Evolutionary conservation across 2,113 vertebrate species (phyloP), one percentile per base, ranked within the genome.

Genomic region (Parotia lawesii): DNA sequence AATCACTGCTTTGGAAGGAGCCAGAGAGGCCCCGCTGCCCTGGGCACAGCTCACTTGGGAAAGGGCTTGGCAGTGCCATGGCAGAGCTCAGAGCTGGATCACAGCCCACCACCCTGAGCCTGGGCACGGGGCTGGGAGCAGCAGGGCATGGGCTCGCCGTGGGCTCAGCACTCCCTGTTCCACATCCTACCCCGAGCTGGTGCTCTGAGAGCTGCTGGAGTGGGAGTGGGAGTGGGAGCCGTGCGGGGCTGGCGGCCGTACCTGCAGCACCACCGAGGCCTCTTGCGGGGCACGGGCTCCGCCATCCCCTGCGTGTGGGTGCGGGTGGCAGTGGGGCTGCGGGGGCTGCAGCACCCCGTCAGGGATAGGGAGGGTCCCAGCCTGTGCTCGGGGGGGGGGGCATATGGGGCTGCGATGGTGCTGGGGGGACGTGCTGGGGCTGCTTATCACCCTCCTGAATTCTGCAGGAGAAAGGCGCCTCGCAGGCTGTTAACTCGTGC

Each of bases 1-100:
- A 91, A 93, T 96, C 84, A 70, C 67, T 31, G 81, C 77, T 93
- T 50, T 38, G 93, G 87, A 93, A 82, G 44, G 54, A 93, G 67
- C 67, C 15, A 2, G 62, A 23, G 87, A 65, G 87, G 85, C 84
- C 77, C 48, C 0, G 0, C 45, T 65, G 85, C 83, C 81, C 50
- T 48, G 81, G 78, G 87, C 85, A 69, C 53, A 25, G 80, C 79
- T 48, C n/a, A 0, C 24, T 69, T 7, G 1, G 76, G 69, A 71
- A 54, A 33, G 77, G 57, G 67, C 33, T 64, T 9, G n/a, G 4
- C 33, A 3, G 79, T 54, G 85, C 85, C 45, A 0, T 0, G 53
- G 65, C 60, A 60, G 79, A 53, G 47, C 74, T 64, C 31, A 3
- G 69, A 29, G 53, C 84, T 82, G 89, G 72, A 72, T 90, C 53